Conservation (phyloP, 1,140 invertebrate species). For the Charaxes varanes region DNA sequence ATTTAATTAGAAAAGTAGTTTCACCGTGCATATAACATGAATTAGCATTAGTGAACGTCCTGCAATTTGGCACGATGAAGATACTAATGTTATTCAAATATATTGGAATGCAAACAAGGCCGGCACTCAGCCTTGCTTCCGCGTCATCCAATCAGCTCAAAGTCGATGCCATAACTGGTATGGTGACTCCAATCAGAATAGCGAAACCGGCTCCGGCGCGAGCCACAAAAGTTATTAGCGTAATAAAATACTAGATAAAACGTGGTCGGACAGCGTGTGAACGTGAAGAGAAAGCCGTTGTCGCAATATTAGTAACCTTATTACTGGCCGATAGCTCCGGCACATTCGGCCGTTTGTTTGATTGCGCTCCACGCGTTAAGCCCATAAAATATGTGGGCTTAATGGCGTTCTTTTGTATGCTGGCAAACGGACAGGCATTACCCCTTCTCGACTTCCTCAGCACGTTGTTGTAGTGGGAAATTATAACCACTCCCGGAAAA, state of each 20-base stretch:
- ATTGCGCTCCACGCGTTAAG: constrained; percentile 22
- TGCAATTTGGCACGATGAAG: constrained; percentile 8
- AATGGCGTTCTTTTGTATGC: constrained; percentile 9
- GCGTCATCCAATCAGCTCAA: constrained; percentile 58
- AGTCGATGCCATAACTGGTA: constrained; percentile 31
- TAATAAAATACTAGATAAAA: constrained; percentile 69
- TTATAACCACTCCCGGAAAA: too few relatives aligned
- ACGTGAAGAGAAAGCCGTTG: constrained; percentile 60
- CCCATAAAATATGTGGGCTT: constrained; percentile 14
- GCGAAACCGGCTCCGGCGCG: constrained; percentile 58
- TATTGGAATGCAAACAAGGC: constrained; percentile 56
- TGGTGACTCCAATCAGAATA: constrained; percentile 49
- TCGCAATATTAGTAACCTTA: constrained; percentile 59
- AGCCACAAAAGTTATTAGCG: constrained; percentile 61
- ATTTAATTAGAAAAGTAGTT: constrained; percentile 15
- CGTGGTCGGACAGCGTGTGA: constrained; percentile 65
- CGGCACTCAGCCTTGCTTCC: constrained; percentile 56
- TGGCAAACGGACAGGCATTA: too few relatives aligned
- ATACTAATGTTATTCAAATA: constrained; percentile 27
- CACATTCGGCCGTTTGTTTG: constrained; percentile 32
- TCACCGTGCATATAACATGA: neutral
- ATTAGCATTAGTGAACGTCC: constrained; percentile 1
- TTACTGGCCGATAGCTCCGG: constrained; percentile 47
- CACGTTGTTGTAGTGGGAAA: too few relatives aligned
- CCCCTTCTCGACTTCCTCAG: too few relatives aligned